Percentiles rank a stretch among this genome's conserved stretches.
Conservation (phyloP, 1,140 invertebrate species). For the Dinoponera quadriceps region DNA sequence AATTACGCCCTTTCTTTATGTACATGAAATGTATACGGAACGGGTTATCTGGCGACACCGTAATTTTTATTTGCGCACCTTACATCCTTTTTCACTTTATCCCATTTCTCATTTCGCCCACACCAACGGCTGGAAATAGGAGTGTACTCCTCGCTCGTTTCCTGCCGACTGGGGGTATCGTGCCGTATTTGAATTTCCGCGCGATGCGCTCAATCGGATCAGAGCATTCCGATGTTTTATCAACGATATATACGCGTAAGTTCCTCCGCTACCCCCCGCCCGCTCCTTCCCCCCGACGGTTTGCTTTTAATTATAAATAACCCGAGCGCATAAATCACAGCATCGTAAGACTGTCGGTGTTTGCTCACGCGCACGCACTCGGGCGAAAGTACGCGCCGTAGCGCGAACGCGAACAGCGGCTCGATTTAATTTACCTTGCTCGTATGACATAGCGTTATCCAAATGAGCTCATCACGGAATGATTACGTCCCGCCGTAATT, state of each 20-base stretch:
- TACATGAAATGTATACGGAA: neutral
- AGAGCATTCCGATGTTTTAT: slow-evolving; percentile 10
- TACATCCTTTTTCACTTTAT: slow-evolving; percentile 34
- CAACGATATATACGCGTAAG: neutral
- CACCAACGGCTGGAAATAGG: neutral
- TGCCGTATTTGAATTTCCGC: slow-evolving; percentile 15
- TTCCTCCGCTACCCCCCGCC: neutral
- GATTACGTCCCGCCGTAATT: slow-evolving; percentile 27
- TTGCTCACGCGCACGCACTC: neutral
- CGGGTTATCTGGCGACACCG: slow-evolving; percentile 10
- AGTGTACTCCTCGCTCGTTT: slow-evolving; percentile 14
- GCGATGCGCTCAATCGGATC: neutral
- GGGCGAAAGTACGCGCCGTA: neutral
- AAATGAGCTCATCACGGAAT: slow-evolving; percentile 30
- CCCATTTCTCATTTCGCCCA: slow-evolving; percentile 25
- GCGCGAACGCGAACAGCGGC: neutral
- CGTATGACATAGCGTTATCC: slow-evolving; percentile 12
- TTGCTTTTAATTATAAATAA: neutral
- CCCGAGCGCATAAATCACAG: neutral
- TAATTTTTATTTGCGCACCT: slow-evolving; percentile 46
- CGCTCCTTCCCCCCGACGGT: no score
- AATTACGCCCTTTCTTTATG: neutral
- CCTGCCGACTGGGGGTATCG: neutral
- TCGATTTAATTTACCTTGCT: slow-evolving; percentile 36
- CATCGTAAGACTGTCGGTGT: neutral